Evolutionary conservation across 2,797 vertebrate species (phyloP).

Genomic region (Aphelocoma californica): DNA sequence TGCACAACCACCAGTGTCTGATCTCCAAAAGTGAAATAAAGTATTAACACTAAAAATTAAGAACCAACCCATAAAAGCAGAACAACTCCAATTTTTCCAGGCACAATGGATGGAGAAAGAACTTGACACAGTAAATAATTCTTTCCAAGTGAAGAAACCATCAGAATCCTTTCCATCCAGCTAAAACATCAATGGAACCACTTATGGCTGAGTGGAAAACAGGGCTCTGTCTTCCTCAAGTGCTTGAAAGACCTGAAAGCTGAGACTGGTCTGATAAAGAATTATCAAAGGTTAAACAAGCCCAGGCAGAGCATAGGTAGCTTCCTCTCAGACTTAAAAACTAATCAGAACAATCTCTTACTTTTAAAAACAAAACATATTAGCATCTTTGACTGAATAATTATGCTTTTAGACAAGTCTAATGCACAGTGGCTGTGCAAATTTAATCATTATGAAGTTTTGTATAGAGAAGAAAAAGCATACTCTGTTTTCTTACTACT

Average conservation of each 20-base stretch:
- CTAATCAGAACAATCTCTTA: neutral
- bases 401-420: neutral
- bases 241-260: neutral
- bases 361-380: neutral
- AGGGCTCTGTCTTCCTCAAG: neutral
- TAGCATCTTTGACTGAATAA: neutral
- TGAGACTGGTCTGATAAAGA: neutral
- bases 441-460: neutral
- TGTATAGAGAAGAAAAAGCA: neutral
- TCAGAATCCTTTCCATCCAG: neutral
- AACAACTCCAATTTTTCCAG: neutral
- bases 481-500: neutral
- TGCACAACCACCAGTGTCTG: neutral
- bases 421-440: accelerated
- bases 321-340: neutral
- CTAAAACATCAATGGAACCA: neutral
- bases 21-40: neutral
- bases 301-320: neutral
- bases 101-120: neutral
- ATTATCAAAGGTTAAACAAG: neutral
- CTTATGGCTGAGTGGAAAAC: neutral
- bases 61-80: neutral
- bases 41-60: neutral
- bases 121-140: neutral
- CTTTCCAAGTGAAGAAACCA: neutral